Percentiles rank a stretch among this genome's conserved stretches.
phyloP scores from a whole-genome alignment of 2,797 vertebrate species.

The Echiichthys vipera region DNA sequence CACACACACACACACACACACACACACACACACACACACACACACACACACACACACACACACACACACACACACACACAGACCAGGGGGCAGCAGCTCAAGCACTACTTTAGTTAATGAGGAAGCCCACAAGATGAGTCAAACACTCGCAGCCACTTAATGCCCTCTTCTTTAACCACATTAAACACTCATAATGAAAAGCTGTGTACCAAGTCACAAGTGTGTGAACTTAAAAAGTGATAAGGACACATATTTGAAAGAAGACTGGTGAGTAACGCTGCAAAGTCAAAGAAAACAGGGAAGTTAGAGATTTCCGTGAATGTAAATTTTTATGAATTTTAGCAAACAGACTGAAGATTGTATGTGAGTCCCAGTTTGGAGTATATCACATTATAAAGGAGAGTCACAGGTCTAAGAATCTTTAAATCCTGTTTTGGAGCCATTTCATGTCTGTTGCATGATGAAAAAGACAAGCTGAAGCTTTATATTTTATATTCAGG shows the following conservation, averaged over 20 bases:
- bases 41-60: constrained; percentile 2
- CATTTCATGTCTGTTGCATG: too few relatives aligned
- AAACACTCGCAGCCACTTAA: constrained; percentile 17
- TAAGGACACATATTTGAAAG: background rate
- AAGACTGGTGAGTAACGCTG: background rate
- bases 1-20: background rate
- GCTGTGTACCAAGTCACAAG: background rate
- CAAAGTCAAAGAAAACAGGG: background rate
- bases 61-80: background rate
- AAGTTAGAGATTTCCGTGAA: background rate
- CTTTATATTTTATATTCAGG: too few relatives aligned
- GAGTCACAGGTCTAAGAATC: background rate
- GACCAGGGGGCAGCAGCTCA: background rate
- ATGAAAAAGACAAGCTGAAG: too few relatives aligned
- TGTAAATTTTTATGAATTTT: background rate
- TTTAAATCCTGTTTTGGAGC: too few relatives aligned
- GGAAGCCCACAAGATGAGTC: constrained; percentile 3
- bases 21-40: background rate
- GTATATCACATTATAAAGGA: background rate
- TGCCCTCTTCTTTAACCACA: background rate
- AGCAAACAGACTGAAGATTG: background rate
- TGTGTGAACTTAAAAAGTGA: background rate
- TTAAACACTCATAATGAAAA: constrained; percentile 2
- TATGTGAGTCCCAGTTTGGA: background rate
- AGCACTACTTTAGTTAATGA: constrained; percentile 41